Evolutionary conservation across 2,797 vertebrate species (phyloP), one percentile per base, ranked within the genome.

Genomic region (Emydoidea blandingii): DNA sequence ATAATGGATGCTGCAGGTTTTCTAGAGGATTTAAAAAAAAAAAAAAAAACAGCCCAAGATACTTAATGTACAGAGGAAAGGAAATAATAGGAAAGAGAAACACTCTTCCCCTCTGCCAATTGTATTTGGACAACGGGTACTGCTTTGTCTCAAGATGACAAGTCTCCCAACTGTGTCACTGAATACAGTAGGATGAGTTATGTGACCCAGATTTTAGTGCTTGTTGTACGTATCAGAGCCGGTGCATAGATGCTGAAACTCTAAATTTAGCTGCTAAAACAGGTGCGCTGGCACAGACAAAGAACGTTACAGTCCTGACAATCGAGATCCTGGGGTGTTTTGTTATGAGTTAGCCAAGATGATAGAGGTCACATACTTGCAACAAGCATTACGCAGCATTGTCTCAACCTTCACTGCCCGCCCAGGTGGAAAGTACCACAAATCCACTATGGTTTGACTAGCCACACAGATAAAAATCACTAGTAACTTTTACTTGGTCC

Each of bases 201-300:
- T 37, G 91, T 16, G 95, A 98, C 97, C 97, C 91, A 96, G 21
- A 96, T 96, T 21, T 34, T 83, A 86, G 41, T 1, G 11, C 62
- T 86, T 65, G 92, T 97, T 97, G 95, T 10, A 94, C 27, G 68
- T 41, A 74, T 89, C 41, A 0, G 92, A 81, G 86, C 0, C n/a
- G 0, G 72, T 54, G 90, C 86, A 7, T 0, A 52, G 91, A 52
- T 0, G 3, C 92, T 29, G 57, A 47, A 84, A 49, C 79, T 82
- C 97, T 98, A 95, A 96, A 97, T 97, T 97, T 95, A 97, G 95
- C 92, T 56, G 19, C 23, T 68, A 79, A 87, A 54, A 89, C 76
- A 85, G 83, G 81, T 41, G 2, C 50, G 72, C 89, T 15, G 85
- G 82, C 54, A 52, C 44, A 0, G 91, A 27, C 88, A 88, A 59